Conservation (phyloP, 2,888 invertebrate genomes). For the Orthonychiurus folsomi region DNA sequence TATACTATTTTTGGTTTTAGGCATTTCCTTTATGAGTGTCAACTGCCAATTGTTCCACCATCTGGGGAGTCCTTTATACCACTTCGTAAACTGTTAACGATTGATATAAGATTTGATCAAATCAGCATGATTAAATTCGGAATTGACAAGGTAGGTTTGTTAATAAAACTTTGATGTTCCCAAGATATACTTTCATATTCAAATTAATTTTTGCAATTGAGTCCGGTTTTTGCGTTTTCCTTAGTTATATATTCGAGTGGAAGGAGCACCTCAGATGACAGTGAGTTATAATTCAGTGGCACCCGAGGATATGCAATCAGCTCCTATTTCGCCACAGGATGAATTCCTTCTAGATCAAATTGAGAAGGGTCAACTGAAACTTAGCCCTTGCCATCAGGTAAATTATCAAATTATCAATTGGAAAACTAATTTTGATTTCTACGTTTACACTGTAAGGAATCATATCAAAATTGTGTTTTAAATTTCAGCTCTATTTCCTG, state of each 20-base stretch:
- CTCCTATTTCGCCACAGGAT: constrained; percentile 21
- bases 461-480: background rate
- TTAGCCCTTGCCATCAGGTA: constrained; percentile 33
- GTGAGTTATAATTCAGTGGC: constrained; percentile 21
- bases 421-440: too few relatives aligned
- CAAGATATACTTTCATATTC: background rate
- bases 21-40: constrained; percentile 32
- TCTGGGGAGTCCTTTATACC: constrained; percentile 11
- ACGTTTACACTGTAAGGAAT: background rate
- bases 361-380: constrained; percentile 30
- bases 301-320: constrained; percentile 19
- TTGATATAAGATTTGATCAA: constrained; percentile 36
- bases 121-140: constrained; percentile 28
- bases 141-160: constrained; percentile 24
- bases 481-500: constrained; percentile 32
- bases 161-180: background rate
- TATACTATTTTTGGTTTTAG: constrained; percentile 20
- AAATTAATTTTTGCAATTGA: background rate
- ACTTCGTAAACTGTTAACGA: constrained; percentile 26
- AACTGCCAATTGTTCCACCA: constrained; percentile 20
- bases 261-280: constrained; percentile 31
- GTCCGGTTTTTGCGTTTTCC: constrained; percentile 4
- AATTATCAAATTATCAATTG: too few relatives aligned
- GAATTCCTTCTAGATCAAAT: constrained; percentile 30
- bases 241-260: constrained; percentile 30